Evolutionary conservation across 2,797 vertebrate genomes (phyloP), one percentile per base, ranked within the genome.

Genomic region (Hoplostethus atlanticus): DNA sequence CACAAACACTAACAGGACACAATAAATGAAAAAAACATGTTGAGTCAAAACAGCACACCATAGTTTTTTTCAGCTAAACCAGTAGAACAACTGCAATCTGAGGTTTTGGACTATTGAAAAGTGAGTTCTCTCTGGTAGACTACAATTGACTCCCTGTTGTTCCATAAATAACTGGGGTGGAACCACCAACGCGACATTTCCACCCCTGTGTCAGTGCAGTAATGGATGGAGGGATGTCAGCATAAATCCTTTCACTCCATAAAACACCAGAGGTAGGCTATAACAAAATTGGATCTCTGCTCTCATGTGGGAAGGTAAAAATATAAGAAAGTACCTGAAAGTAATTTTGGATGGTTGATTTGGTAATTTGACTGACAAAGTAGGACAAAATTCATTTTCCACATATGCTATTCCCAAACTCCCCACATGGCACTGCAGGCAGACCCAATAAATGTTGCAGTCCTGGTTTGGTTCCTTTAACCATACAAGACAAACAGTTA

Each of bases 161-260:
- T 70, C 67, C 71, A 59, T 81, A 76, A 82, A 83, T 82, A 86
- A 82, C 82, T 79, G 80, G 76, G 80, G 68, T 81, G 77, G 81
- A 86, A 84, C 83, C 64, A 56, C 77, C 75, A 78, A 73, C 62
- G 81, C 65, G 84, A 84, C 80, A 79, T 84, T 76, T 31, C 63
- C 73, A 42, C 57, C 69, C 55, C 64, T 60, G 61, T 77, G 77
- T 78, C 86, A 79, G 79, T 36, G 75, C 83, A 71, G 84, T 79
- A 85, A 86, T 79, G 77, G 78, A 86, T 84, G 79, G 79, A 58
- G 63, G 58, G 38, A 73, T 90, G 89, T 92, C 88, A 87, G 71
- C 83, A 84, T 88, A 52, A 88, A 90, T 92, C 72, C 65, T 77
- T 71, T 85, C 84, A 83, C 78, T 89, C 81, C 76, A 81, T 84